Percentiles rank a stretch among this genome's conserved stretches.
Evolutionary conservation across 37 sponge, comb jelly and placozoan species (phyloP).

Genomic region (Ephydatia muelleri): DNA sequence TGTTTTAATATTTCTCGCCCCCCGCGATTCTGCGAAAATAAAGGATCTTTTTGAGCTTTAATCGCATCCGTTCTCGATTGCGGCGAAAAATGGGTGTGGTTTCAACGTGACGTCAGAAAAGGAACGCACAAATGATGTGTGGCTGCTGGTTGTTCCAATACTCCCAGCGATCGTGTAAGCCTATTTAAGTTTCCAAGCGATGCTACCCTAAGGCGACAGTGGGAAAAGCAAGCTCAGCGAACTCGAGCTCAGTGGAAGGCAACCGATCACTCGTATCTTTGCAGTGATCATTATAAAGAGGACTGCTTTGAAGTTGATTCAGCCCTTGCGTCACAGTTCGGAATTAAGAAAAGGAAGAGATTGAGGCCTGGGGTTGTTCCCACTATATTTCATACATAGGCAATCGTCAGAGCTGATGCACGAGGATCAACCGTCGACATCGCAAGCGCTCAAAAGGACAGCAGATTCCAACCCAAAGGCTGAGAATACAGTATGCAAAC

Average conservation of each 20-base stretch:
- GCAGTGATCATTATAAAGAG: constrained; percentile 12
- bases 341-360: not conserved
- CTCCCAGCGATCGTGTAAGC: constrained; percentile 20
- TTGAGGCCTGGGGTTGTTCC: not conserved
- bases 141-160: constrained; percentile 23
- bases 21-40: too few relatives aligned
- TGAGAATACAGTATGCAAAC: not conserved
- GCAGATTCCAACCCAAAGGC: not conserved
- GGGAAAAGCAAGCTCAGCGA: constrained; percentile 30
- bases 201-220: not conserved
- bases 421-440: not conserved
- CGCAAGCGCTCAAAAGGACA: constrained; percentile 1
- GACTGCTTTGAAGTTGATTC: constrained; percentile 12
- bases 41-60: too few relatives aligned
- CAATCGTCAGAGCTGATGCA: not conserved
- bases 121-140: too few relatives aligned
- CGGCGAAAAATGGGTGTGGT: too few relatives aligned
- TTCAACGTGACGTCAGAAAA: too few relatives aligned
- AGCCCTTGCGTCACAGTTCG: not conserved
- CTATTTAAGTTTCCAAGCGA: constrained; percentile 21
- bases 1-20: too few relatives aligned
- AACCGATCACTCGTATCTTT: not conserved
- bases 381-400: constrained; percentile 3
- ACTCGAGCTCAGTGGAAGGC: constrained; percentile 17
- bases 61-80: too few relatives aligned